Base-by-base conservation (phyloP, 92 coral and sea anemone genomes). In the Zoanthus gigantus region DNA sequence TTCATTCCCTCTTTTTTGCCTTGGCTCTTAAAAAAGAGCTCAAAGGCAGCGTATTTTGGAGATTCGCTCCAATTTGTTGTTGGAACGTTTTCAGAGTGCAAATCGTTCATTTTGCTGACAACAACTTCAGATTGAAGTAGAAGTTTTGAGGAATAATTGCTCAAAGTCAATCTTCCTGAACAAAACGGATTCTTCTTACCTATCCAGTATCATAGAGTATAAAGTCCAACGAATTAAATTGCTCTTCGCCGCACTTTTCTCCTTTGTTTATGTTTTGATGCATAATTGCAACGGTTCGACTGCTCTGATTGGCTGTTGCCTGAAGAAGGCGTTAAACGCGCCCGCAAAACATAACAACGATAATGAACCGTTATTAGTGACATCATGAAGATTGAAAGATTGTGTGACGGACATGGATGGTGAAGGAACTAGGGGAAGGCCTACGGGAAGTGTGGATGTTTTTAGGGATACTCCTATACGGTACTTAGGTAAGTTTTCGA, bases 261-360 rank as follows among this genome's bases (percentile, higher is more conserved):
- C 12, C 17, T 18, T 81, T 81, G 85, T 81, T 81, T 10, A 65
- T 66, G 85, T 81, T 66, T 81, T 81, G 85, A 81, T 18, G 85
- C 75, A 65, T 46, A 81, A 81, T 81, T 81, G 85, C 23, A 37
- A 81, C 85, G 45, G 4, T 65, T 14, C 6, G 10, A 4, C 60
- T 16, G 56, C 42, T 79, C 54, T 66, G 75, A 81, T 80, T 63
- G 74, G 85, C 85, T 81, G 85, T 81, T 44, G 85, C 75, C 52
- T 81, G 63, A 74, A 45, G 73, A 65, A 46, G 75, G 75, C 74
- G 85, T 66, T 81, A 44, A 45, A 18, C 30, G 46, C 47, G 85
- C 85, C 85, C 50, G 85, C 85, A 28, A 45, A 50, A 11, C 75
- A 63, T 42, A 17, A 2, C 85, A 81, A 74, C 85, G 65, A 74